phyloP scores from a whole-genome alignment of 2,888 invertebrate species.

The Amblyteles armatorius region DNA sequence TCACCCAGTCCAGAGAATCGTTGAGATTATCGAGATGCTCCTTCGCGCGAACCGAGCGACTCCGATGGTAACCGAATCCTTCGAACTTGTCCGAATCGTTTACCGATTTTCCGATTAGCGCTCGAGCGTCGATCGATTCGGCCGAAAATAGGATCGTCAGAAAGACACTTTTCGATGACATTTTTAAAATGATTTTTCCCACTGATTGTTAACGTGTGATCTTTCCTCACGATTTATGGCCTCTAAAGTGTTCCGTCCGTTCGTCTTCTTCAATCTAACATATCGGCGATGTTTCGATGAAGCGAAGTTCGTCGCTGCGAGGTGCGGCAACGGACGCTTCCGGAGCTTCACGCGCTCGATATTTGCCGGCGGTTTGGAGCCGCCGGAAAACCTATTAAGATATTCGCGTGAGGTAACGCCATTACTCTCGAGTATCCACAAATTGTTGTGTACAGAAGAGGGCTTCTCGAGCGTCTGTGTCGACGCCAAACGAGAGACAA shows the following conservation, averaged over 20 bases:
- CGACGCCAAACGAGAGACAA: not conserved
- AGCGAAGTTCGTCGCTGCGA: not conserved
- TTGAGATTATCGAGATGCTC: conserved; percentile 64
- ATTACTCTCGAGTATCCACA: not conserved
- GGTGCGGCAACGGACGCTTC: not conserved
- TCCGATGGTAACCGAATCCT: conserved; percentile 52
- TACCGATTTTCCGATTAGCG: not conserved
- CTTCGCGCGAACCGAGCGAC: conserved; percentile 21
- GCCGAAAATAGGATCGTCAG: not conserved
- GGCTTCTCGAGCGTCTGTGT: not conserved
- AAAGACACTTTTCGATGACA: not conserved
- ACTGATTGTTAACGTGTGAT: not conserved
- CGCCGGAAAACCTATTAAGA: not conserved
- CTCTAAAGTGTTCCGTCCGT: not conserved
- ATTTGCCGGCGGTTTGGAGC: not conserved
- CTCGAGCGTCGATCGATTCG: not conserved
- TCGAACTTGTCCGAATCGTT: not conserved
- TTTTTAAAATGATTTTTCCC: not conserved
- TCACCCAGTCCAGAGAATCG: conserved; percentile 65
- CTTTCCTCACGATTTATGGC: not conserved
- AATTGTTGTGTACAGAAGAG: not conserved
- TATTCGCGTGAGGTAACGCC: not conserved
- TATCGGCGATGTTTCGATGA: not conserved
- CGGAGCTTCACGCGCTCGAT: not conserved
- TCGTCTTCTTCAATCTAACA: not conserved